A percentile compares a stretch with the other conserved stretches of the same genome.
These are phyloP conservation scores for Dioctria rufipes DNA, from an alignment of 2,888 invertebrate species.

Conservation along the genomic window DNA sequence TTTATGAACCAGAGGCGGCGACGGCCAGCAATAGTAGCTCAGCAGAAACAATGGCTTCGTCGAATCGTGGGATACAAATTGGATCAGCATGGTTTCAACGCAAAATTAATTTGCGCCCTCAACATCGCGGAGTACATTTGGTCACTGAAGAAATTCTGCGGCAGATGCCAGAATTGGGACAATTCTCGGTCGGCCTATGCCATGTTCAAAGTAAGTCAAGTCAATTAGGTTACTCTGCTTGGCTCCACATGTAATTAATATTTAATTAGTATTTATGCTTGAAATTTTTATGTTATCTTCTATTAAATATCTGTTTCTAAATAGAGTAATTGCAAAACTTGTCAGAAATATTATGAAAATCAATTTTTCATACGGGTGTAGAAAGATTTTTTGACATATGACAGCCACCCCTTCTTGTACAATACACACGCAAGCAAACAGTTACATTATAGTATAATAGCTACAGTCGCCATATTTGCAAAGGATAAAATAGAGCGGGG, in stretches of 20 bases:
- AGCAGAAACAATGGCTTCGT: constrained; percentile 71
- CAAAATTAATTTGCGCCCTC: constrained; percentile 95
- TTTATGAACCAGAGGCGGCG: constrained; percentile 62
- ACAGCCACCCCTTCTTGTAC: constrained; percentile 51
- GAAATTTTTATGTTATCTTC: not conserved
- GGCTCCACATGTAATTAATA: not conserved
- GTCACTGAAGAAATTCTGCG: constrained; percentile 96
- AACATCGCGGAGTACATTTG: constrained; percentile 96
- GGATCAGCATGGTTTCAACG: constrained; percentile 99
- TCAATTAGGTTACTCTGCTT: not conserved
- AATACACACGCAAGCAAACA: not conserved
- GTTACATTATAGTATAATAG: not conserved
- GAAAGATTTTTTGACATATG: constrained; percentile 56
- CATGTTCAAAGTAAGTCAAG: constrained; percentile 94
- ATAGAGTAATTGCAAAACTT: constrained; percentile 4
- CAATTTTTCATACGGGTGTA: constrained; percentile 56
- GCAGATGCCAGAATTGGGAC: constrained; percentile 94
- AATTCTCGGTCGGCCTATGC: constrained; percentile 95
- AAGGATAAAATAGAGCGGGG: no score
- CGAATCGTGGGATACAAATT: constrained; percentile 86
- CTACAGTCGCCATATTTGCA: constrained; percentile 49
- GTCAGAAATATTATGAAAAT: constrained; percentile 49
- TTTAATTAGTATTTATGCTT: not conserved
- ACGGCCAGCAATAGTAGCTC: constrained; percentile 68
- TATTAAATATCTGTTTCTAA: not conserved